Base-by-base conservation (phyloP, 1,140 invertebrate genomes). In the Tenebrio molitor region DNA sequence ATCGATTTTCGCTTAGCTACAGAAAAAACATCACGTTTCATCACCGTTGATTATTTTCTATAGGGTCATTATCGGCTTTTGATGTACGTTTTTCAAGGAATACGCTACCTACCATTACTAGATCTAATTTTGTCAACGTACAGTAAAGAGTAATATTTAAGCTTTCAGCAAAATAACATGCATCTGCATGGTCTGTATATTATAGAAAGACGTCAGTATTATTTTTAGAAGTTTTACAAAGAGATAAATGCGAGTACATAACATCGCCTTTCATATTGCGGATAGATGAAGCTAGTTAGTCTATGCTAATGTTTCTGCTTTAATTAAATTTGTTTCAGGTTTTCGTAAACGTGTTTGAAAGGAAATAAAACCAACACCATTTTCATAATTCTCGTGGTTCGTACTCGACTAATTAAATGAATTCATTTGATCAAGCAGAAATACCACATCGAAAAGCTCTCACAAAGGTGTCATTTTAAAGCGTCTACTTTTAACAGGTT, bases 11-110 rank as follows among this genome's bases (percentile, higher is more conserved):
- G 23, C 50, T 58, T 58, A 58, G 50, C 19, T 14, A 23, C 5
- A 58, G n/a, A n/a, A 58, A 58, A 58, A 58, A 23, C 50, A 58
- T 58, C 50, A 58, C 50, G 50, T 58, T 58, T 58, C 50, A 58
- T 58, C 50, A 58, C 14, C 50, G 50, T 10, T 12, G 21, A 58
- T 58, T 58, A 58, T 58, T 58, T 58, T 58, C 23, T 23, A n/a
- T 58, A 58, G 29, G 50, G 29, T 58, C 50, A 58, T 58, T 58
- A 58, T 29, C 5, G 12, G n/a, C 36, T n/a, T 3, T n/a, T 23
- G 50, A 25, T 21, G 15, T 58, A 25, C 10, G 23, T 15, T 58
- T 58, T 58, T n/a, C n/a, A n/a, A n/a, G n/a, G n/a, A n/a, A n/a
- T n/a, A n/a, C n/a, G n/a, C n/a, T n/a, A n/a, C n/a, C n/a, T n/a